Percentiles rank a stretch among this genome's conserved stretches.
These are phyloP conservation scores for Cheilosia vulpina DNA, from an alignment of 2,888 invertebrate species.

Conservation along the genomic window DNA sequence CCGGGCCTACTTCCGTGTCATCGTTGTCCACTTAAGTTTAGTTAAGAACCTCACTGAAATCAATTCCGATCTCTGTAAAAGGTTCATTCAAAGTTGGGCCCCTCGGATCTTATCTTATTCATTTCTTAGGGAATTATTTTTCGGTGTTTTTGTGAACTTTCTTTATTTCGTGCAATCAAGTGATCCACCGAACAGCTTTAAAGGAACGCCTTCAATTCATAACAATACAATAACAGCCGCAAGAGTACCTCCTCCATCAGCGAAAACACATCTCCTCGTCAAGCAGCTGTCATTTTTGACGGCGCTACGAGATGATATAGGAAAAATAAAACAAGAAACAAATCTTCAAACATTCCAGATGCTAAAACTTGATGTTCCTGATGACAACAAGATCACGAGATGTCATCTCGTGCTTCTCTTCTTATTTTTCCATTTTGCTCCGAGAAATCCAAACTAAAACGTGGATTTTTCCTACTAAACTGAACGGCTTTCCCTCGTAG, in stretches of 20 bases:
- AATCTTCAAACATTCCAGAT: neutral
- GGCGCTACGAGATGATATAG: neutral
- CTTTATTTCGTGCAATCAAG: no score
- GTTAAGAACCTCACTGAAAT: no score
- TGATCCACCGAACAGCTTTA: no score
- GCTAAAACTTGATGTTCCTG: constrained; percentile 17
- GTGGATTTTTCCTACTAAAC: constrained; percentile 30
- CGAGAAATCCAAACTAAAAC: constrained; percentile 3
- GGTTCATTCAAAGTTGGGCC: no score
- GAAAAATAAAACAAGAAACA: neutral
- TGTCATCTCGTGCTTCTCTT: constrained; percentile 12
- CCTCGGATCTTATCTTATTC: no score
- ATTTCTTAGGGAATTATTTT: no score
- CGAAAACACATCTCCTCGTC: neutral
- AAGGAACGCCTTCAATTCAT: neutral
- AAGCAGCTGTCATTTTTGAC: neutral
- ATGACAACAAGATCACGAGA: constrained; percentile 25
- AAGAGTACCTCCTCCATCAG: neutral
- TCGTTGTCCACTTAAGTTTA: no score
- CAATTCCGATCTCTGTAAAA: no score
- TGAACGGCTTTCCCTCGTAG: constrained; percentile 30
- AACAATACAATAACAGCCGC: neutral
- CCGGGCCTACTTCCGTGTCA: no score
- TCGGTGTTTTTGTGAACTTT: no score
- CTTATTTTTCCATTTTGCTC: constrained; percentile 1